Conservation (phyloP, 2,797 vertebrate species). For the Hypotaenidia okinawae region DNA sequence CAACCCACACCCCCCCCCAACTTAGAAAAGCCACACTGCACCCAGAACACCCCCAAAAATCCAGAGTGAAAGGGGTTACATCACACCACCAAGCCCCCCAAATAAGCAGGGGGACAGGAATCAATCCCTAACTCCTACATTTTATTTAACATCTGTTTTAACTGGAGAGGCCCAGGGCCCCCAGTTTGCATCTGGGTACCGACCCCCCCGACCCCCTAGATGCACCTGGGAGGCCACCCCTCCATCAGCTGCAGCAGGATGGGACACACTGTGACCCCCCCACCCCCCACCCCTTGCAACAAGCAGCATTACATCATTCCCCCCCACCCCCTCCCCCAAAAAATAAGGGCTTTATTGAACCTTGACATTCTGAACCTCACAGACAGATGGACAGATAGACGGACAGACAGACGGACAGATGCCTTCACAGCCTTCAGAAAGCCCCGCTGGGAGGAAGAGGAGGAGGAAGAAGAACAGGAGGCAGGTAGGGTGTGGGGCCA, state of each 20-base stretch:
- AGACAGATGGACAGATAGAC: too few species aligned
- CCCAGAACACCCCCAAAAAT: too few species aligned
- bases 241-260: background rate
- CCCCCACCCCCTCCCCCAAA: background rate
- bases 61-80: too few species aligned
- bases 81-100: too few species aligned
- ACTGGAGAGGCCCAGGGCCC: background rate
- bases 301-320: rapidly evolving
- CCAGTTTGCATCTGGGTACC: too few species aligned
- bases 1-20: too few species aligned
- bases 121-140: background rate
- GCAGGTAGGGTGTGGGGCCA: background rate
- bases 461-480: background rate
- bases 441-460: background rate
- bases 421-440: rapidly evolving
- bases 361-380: background rate
- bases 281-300: background rate
- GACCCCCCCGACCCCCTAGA: too few species aligned
- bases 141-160: background rate
- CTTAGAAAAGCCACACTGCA: background rate
- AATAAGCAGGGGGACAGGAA: background rate
- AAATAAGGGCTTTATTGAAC: slow-evolving; percentile 12
- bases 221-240: background rate
- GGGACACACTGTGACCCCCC: rapidly evolving
- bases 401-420: too few species aligned